Percentiles rank a stretch among this genome's conserved stretches.
Conservation (phyloP, 2,113 vertebrate genomes). For the Xyliphius kryptos region DNA sequence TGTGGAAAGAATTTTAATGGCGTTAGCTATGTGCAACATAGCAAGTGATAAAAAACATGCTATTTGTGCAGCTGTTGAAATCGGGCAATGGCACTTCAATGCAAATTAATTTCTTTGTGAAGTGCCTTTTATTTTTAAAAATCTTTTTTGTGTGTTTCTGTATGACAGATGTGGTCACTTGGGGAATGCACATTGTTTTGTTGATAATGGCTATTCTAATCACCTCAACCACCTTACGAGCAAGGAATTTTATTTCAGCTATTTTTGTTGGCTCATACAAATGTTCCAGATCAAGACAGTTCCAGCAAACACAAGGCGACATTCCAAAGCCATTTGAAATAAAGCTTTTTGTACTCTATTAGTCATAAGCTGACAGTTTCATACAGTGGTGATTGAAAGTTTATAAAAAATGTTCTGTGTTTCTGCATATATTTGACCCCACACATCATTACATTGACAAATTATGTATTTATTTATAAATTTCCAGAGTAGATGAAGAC, state of each 20-base stretch:
- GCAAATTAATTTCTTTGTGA: slow-evolving; percentile 12
- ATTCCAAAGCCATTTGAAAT: slow-evolving; percentile 32
- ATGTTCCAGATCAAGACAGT: background rate
- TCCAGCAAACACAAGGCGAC: slow-evolving; percentile 5
- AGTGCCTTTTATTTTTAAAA: slow-evolving; percentile 25
- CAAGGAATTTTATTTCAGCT: slow-evolving; percentile 4
- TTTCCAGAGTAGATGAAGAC: no score
- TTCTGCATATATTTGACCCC: no score
- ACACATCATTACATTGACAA: no score
- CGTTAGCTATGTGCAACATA: slow-evolving; percentile 34
- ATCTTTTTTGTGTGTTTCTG: background rate
- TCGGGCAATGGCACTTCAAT: slow-evolving; percentile 31
- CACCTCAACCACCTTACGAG: background rate
- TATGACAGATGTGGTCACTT: background rate
- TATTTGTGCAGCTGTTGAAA: slow-evolving; percentile 41
- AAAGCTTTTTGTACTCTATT: slow-evolving; percentile 3
- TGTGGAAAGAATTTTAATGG: slow-evolving; percentile 45
- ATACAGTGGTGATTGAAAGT: no score
- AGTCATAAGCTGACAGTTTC: slow-evolving; percentile 3
- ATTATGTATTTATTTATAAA: no score
- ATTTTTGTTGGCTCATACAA: no score
- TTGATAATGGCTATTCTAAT: background rate
- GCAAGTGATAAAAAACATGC: slow-evolving; percentile 31
- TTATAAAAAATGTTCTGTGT: no score
- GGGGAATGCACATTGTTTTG: background rate